Evolutionary conservation across 2,113 vertebrate species (phyloP).

Genomic region (Siphamia tubifer): DNA sequence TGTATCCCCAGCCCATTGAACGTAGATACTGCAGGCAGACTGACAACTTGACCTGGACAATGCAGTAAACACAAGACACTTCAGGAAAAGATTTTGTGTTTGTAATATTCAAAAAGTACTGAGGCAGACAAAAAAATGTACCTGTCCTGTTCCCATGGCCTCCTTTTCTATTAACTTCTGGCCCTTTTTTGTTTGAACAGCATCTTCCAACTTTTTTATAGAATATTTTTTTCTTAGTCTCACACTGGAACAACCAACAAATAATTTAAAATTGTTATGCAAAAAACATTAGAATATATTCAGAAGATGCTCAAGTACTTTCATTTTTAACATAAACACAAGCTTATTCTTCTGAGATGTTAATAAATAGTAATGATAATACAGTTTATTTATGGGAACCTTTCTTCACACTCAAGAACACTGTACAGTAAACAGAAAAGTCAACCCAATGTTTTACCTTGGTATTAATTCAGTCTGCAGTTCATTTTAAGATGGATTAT

Average conservation of each 20-base stretch:
- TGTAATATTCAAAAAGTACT: not conserved
- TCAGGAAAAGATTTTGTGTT: not conserved
- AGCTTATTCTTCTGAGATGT: no score
- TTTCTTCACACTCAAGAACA: no score
- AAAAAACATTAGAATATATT: not conserved
- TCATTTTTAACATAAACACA: no score
- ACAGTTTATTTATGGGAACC: no score
- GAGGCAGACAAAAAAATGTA: slow-evolving; percentile 41
- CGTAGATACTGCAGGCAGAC: slow-evolving; percentile 86
- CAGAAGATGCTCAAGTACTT: no score
- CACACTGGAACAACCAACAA: slow-evolving; percentile 45
- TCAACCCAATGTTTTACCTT: no score
- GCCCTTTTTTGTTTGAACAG: slow-evolving; percentile 71
- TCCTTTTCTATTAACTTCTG: slow-evolving; percentile 92
- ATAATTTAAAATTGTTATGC: not conserved
- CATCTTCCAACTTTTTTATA: slow-evolving; percentile 16
- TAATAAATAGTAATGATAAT: no score
- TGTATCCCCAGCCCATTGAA: slow-evolving; percentile 81
- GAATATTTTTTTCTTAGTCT: slow-evolving; percentile 56
- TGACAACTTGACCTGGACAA: slow-evolving; percentile 88
- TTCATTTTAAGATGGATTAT: no score
- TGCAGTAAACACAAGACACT: not conserved
- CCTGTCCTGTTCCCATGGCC: slow-evolving; percentile 89
- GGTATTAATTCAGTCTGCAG: no score
- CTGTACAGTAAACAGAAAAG: no score